These are phyloP conservation scores for Orius insidiosus DNA, from an alignment of 1,140 invertebrate genomes.

Conservation along the genomic window DNA sequence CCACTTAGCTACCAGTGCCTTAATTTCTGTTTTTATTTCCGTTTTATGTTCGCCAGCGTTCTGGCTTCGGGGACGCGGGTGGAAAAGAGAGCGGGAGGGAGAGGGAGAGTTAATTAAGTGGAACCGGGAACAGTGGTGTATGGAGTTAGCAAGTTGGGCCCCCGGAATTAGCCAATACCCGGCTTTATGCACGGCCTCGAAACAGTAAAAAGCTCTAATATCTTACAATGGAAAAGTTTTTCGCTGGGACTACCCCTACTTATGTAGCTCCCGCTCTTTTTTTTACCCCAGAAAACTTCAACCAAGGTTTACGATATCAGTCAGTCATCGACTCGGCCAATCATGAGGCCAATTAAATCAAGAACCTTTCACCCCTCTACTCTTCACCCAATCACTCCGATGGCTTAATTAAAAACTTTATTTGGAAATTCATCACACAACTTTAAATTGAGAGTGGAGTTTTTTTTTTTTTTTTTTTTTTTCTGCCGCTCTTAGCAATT, in stretches of 20 bases:
- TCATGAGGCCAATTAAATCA: constrained; percentile 7
- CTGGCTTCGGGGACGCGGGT: neutral
- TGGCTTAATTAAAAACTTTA: constrained; percentile 12
- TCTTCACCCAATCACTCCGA: constrained; percentile 5
- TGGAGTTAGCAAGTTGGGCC: constrained; percentile 6
- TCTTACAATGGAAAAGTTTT: constrained; percentile 8
- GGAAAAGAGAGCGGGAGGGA: neutral
- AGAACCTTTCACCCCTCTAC: neutral
- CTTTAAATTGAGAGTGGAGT: constrained; percentile 10
- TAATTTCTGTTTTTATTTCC: constrained; percentile 11
- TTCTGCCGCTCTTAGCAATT: constrained; percentile 3
- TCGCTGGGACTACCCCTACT: constrained; percentile 2
- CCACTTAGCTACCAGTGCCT: constrained; percentile 8
- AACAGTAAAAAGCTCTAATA: constrained; percentile 11
- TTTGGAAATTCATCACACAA: constrained; percentile 12
- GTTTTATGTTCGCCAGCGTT: constrained; percentile 6
- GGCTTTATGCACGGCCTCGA: constrained; percentile 6
- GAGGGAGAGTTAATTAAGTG: constrained; percentile 9
- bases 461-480: too few relatives aligned
- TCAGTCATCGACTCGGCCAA: constrained; percentile 4
- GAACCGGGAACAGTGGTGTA: constrained; percentile 2
- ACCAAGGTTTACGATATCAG: neutral
- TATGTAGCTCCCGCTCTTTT: neutral
- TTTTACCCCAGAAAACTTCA: neutral
- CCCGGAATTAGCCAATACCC: constrained; percentile 10